Evolutionary conservation across 2,888 invertebrate genomes (phyloP).

Genomic region (Rhaphigaster nebulosa): DNA sequence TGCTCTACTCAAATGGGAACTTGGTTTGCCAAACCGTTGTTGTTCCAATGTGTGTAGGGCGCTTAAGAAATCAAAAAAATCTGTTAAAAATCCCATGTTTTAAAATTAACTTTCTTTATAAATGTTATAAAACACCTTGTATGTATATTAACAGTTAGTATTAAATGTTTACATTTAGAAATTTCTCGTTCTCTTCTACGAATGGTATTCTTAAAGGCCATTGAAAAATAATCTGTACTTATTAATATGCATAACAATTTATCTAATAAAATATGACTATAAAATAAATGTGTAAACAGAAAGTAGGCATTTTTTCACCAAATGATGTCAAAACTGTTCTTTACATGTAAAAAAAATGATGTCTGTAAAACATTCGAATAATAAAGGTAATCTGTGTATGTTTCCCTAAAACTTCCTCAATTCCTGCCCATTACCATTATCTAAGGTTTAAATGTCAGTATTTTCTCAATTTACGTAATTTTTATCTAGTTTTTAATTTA

Average conservation of each 20-base stretch:
- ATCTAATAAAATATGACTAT: neutral
- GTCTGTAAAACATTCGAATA: neutral
- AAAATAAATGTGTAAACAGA: neutral
- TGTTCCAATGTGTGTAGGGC: no score
- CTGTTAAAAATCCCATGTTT: neutral
- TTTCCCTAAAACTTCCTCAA: neutral
- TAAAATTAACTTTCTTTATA: neutral
- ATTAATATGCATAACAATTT: neutral
- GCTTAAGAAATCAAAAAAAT: no score
- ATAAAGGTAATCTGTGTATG: constrained; percentile 34
- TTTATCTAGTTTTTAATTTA: no score
- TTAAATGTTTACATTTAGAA: constrained; percentile 20
- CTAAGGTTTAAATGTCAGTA: neutral
- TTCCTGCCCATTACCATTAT: neutral
- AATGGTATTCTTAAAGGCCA: neutral
- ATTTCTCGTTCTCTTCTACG: neutral
- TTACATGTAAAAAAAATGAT: neutral
- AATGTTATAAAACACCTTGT: neutral
- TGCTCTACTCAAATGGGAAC: no score
- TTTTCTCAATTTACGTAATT: neutral
- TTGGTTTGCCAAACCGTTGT: no score
- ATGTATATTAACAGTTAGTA: neutral
- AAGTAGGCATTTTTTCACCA: neutral
- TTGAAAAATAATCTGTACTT: neutral
- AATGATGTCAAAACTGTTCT: neutral